Percentiles rank a stretch among this genome's conserved stretches.
Evolutionary conservation across 2,113 vertebrate species (phyloP).

Genomic region (Ifrita kowaldi): DNA sequence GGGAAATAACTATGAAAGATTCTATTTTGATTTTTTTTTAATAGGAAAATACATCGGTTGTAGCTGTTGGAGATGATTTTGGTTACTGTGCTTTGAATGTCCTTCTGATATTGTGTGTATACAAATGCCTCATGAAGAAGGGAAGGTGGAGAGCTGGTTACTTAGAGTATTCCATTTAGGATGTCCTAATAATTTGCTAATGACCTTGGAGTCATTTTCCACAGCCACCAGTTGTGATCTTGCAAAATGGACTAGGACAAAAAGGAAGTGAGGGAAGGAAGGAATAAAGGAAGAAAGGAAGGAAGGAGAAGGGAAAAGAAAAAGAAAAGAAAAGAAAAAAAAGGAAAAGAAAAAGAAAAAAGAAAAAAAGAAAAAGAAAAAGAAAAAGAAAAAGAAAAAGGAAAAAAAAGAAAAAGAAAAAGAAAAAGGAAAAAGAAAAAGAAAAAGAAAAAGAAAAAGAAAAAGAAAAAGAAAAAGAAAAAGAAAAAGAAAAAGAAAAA

Average conservation of each 20-base stretch:
- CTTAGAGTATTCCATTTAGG: background rate
- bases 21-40: background rate
- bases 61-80: background rate
- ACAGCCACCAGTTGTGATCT: background rate
- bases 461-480: background rate
- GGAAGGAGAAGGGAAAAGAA: background rate
- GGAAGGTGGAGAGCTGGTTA: background rate
- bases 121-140: background rate
- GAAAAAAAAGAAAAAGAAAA: no score
- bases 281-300: background rate
- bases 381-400: no score
- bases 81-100: background rate
- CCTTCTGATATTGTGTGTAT: background rate
- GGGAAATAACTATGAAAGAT: background rate
- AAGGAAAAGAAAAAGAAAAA: background rate
- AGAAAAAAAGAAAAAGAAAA: background rate
- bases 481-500: background rate
- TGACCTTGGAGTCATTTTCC: background rate
- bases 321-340: fast-evolving
- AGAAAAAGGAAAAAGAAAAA: no score
- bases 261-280: background rate
- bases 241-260: background rate
- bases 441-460: fast-evolving
- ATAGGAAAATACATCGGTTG: background rate
- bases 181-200: background rate